Base-by-base conservation (phyloP, 1,140 invertebrate genomes). In the Drosophila subobscura region DNA sequence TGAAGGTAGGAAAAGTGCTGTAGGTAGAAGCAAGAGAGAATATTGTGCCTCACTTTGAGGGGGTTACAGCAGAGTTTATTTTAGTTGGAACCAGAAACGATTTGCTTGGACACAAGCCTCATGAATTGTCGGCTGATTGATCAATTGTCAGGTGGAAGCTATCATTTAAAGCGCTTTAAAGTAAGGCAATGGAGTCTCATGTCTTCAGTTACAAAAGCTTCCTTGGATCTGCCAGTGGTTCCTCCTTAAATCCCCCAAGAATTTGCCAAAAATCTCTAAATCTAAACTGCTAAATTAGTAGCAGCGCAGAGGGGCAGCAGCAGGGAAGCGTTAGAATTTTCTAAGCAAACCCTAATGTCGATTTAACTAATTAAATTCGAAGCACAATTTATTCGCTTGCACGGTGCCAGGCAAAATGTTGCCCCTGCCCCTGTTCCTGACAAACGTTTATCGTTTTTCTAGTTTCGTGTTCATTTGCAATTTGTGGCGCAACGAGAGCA, bases 391-490 rank as follows among this genome's bases (percentile, higher is more conserved):
- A 86, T 86, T 74, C 7, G 33, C 16, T 37, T 37, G 33, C 33
- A 37, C 33, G 77, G 65, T 45, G n/a, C n/a, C n/a, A n/a, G n/a
- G 60, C 73, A 54, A 66, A 86, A 63, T 68, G 63, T 56, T 72
- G 75, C 20, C 53, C 61, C 61, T 65, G 53, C 40, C 49, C 45
- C 14, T 47, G 49, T n/a, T 20, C 16, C 16, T 20, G 16, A 20
- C 16, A 20, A 40, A 44, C 42, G 37, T 8, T 46, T 47, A 65
- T 57, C 75, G 81, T 75, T 81, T 86, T 85, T 72, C 52, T 51
- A 80, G 58, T 75, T 86, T 85, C 80, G 81, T 85, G 83, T 81
- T 85, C 83, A 78, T 85, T 85, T 88, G 83, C 81, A 85, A 85
- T 85, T 85, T 85, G 81, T 80, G 81, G 67, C 0, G 16, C 42